Evolutionary conservation across 2,888 invertebrate genomes (phyloP).

Genomic region (Hirtodrosophila histrioides): DNA sequence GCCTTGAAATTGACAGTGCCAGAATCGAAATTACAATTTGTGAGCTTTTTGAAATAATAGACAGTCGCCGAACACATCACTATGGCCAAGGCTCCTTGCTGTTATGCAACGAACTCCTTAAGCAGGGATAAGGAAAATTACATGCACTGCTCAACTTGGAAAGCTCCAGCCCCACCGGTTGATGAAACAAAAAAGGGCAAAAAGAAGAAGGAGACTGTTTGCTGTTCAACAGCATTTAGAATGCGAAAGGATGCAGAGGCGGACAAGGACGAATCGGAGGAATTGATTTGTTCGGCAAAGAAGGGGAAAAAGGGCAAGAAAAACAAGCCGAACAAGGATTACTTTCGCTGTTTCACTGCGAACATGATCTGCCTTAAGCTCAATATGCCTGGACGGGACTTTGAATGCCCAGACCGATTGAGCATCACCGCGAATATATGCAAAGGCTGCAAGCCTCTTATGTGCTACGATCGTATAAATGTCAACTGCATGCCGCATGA

Average conservation of each 20-base stretch:
- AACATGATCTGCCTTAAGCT: constrained; percentile 57
- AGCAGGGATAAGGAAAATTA: constrained; percentile 44
- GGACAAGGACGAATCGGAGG: constrained; percentile 1
- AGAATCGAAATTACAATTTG: neutral
- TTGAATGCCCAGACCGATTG: constrained; percentile 41
- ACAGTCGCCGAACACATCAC: neutral
- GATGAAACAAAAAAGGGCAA: constrained; percentile 32
- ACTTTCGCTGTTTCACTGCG: constrained; percentile 31
- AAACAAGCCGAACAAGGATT: constrained; percentile 25
- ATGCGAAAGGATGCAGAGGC: constrained; percentile 28
- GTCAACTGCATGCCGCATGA: constrained; percentile 53
- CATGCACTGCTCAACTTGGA: constrained; percentile 46
- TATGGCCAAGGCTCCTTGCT: constrained; percentile 39
- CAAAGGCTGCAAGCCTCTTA: constrained; percentile 37
- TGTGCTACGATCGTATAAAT: constrained; percentile 52
- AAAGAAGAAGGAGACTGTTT: constrained; percentile 24
- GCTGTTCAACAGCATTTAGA: constrained; percentile 52
- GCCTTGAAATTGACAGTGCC: constrained; percentile 26
- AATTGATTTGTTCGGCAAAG: constrained; percentile 2
- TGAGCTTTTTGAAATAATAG: neutral
- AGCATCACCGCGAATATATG: constrained; percentile 43
- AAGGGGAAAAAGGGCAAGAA: constrained; percentile 39
- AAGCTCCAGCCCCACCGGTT: constrained; percentile 1
- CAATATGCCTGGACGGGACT: constrained; percentile 60
- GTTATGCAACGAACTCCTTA: constrained; percentile 42